Conservation (phyloP, 1,140 invertebrate genomes). For the Magallana ariakensis region DNA sequence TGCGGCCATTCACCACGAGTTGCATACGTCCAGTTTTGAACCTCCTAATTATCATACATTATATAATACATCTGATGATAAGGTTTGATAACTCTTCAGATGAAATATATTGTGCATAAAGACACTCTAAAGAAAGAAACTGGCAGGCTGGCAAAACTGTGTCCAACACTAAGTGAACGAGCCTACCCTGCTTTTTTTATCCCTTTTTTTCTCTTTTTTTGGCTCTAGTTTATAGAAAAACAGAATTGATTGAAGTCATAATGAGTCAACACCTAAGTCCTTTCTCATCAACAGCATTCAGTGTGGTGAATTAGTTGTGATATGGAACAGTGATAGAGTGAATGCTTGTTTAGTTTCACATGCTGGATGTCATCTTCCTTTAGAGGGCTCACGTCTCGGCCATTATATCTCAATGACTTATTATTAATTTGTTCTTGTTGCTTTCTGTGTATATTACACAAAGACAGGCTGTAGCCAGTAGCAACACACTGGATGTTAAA, state of each 20-base stretch:
- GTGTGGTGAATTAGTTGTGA: conserved; percentile 31
- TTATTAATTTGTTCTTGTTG: conserved; percentile 9
- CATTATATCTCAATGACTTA: not conserved
- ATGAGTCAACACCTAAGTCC: conserved; percentile 5
- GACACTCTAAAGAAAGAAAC: not conserved
- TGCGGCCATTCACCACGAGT: conserved; percentile 17
- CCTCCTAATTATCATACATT: conserved; percentile 34
- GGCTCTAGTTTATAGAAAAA: not conserved
- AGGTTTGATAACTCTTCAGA: not conserved
- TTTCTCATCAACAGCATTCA: conserved; percentile 26
- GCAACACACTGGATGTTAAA: not conserved
- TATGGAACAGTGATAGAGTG: conserved; percentile 26
- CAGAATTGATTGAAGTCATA: not conserved
- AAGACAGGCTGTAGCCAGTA: not conserved
- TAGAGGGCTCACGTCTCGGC: not conserved
- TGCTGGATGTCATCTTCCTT: not conserved
- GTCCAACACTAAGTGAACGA: not conserved
- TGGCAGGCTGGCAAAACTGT: conserved; percentile 5
- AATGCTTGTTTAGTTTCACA: conserved; percentile 11
- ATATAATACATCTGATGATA: conserved; percentile 25
- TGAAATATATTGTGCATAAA: not conserved
- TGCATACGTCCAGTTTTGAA: conserved; percentile 36
- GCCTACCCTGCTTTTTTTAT: conserved; percentile 27
- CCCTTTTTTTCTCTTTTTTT: not conserved
- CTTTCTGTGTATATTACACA: conserved; percentile 20